A percentile compares a stretch with the other conserved stretches of the same genome.
Conservation (phyloP, 2,113 vertebrate species). For the Platysteira castanea region DNA sequence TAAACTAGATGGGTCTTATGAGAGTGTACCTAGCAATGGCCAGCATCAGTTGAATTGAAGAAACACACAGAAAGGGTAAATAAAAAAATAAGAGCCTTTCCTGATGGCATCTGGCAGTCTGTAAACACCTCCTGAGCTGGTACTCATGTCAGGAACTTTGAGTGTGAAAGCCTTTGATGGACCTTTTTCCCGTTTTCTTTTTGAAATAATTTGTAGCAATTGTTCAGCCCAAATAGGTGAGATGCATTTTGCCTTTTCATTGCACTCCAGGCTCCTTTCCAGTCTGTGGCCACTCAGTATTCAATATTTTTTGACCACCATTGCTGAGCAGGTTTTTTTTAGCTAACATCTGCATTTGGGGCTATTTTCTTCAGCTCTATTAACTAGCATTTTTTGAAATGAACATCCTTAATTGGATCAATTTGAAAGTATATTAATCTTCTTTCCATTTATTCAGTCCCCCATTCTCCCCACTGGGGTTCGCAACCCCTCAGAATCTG, state of each 20-base stretch:
- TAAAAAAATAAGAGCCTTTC: background rate
- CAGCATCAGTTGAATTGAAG: background rate
- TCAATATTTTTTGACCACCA: background rate
- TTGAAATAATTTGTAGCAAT: background rate
- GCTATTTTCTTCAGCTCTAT: background rate
- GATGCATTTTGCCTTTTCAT: background rate
- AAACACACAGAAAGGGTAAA: background rate
- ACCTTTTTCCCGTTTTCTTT: background rate
- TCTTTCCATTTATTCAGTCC: constrained; percentile 24
- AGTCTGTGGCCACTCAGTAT: background rate
- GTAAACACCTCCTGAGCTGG: background rate
- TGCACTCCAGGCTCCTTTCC: background rate
- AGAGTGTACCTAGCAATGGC: background rate
- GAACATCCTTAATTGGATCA: constrained; percentile 29
- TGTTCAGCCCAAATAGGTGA: background rate
- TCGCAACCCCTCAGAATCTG: constrained; percentile 15
- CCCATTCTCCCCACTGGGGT: background rate
- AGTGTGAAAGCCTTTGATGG: background rate
- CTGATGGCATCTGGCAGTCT: background rate
- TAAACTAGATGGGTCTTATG: background rate
- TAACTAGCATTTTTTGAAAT: background rate
- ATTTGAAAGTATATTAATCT: constrained; percentile 34
- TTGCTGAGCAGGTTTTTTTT: background rate
- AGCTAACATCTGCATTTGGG: background rate
- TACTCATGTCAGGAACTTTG: background rate